Evolutionary conservation across 2,113 vertebrate species (phyloP), one percentile per base, ranked within the genome.

Genomic region (Takifugu flavidus): DNA sequence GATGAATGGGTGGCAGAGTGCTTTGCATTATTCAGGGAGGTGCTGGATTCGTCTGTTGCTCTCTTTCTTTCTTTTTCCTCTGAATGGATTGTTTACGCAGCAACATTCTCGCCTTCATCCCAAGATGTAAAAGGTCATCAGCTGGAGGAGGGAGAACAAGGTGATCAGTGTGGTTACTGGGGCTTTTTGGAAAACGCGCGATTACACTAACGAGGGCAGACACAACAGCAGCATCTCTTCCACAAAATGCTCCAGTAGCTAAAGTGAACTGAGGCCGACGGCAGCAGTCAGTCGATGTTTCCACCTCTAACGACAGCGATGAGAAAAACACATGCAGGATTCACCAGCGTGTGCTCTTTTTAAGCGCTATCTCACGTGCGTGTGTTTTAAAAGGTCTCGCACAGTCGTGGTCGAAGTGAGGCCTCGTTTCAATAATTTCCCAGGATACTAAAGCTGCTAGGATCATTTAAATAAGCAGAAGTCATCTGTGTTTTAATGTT

Each of bases 11-110:
- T 66, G 60, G 65, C 65, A 73, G 65, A 83, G 70, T 70, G 74
- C 75, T 80, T 62, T 85, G 82, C 86, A 86, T 88, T 85, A 80
- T 88, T 87, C 84, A 88, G 71, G 54, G 67, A 62, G 25, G 49
- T 62, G 70, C 76, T 74, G 65, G 68, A 77, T 80, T 83, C 76
- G 67, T 79, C 74, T 27, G 73, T n/a, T 7, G 14, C 47, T 59
- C 65, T 76, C 49, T 60, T 75, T 72, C 34, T 39, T 10, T 39
- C 34, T 8, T 10, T 11, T 10, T 39, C 34, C 72, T 44, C 69
- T 67, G 67, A 80, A 75, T 46, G 55, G 64, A 81, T 68, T 77
- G 65, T 85, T 88, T 80, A 78, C 70, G 59, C 56, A 29, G 65
- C 64, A 49, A 67, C 56, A 75, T 62, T 70, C 45, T 54, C 49